Conservation (phyloP, 2,888 invertebrate genomes). For the Plusia festucae region DNA sequence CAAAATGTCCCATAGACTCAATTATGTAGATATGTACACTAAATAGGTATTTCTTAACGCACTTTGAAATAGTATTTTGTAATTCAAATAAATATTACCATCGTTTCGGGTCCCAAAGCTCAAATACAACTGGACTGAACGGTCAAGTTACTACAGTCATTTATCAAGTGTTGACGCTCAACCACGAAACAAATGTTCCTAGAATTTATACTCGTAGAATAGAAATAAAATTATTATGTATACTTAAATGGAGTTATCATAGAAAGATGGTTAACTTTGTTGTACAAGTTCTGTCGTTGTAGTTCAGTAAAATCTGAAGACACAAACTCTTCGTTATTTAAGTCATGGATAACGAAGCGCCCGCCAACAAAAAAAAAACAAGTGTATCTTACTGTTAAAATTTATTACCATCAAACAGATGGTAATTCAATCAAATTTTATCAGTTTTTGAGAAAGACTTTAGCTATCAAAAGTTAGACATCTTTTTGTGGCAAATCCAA, state of each 20-base stretch:
- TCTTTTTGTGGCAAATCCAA: not conserved
- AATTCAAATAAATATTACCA: not conserved
- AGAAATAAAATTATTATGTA: not conserved
- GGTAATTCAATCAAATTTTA: too few species aligned
- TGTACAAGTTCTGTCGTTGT: too few species aligned
- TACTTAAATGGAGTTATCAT: not conserved
- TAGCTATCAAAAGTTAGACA: not conserved
- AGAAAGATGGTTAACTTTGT: not conserved
- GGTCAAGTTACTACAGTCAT: not conserved
- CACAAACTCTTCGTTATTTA: too few species aligned
- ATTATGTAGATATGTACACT: constrained; percentile 21
- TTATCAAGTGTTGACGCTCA: constrained; percentile 5
- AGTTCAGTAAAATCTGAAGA: too few species aligned
- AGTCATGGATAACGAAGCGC: too few species aligned
- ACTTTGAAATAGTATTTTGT: constrained; percentile 25
- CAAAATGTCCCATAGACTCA: constrained; percentile 16
- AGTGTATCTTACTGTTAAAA: too few species aligned
- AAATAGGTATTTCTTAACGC: constrained; percentile 1
- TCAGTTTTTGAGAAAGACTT: too few species aligned
- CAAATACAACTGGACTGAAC: constrained; percentile 18
- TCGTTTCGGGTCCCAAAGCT: constrained; percentile 15
- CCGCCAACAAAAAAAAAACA: too few species aligned
- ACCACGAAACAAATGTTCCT: constrained; percentile 14
- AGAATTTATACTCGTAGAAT: not conserved
- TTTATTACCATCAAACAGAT: too few species aligned